Percentiles rank a stretch among this genome's conserved stretches.
Evolutionary conservation across 2,888 invertebrate species (phyloP).

Genomic region (Ormyrus thymus): DNA sequence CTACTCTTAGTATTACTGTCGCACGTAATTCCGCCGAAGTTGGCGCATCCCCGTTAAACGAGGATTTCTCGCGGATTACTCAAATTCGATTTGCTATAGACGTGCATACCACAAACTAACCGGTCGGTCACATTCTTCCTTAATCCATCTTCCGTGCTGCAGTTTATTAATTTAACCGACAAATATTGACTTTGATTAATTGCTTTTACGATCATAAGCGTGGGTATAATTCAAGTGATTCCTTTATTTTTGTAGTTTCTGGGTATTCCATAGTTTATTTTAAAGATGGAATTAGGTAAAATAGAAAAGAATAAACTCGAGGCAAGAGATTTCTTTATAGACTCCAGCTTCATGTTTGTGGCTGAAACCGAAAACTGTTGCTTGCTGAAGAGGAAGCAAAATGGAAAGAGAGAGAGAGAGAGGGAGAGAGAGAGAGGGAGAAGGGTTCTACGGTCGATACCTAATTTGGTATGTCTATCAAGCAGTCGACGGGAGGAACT

Average conservation of each 20-base stretch:
- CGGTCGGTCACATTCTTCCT: no score
- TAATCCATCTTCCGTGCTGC: no score
- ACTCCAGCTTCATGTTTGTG: slow-evolving; percentile 23
- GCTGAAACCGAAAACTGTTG: slow-evolving; percentile 29
- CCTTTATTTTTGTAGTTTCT: no score
- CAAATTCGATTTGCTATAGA: slow-evolving; percentile 41
- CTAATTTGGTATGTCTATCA: slow-evolving; percentile 37
- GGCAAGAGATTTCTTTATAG: slow-evolving; percentile 25
- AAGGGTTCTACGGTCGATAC: slow-evolving; percentile 27
- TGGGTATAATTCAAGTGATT: no score
- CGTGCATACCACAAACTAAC: neutral
- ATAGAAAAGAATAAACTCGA: no score
- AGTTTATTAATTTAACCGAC: no score
- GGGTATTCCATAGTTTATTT: no score
- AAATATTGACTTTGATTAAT: no score
- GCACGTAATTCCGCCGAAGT: slow-evolving; percentile 38
- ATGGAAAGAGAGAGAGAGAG: neutral
- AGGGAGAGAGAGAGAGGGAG: slow-evolving; percentile 5
- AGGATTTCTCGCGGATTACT: slow-evolving; percentile 52
- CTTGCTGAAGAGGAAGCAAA: neutral
- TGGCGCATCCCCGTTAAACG: slow-evolving; percentile 15
- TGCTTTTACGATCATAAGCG: no score
- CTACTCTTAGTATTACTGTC: slow-evolving; percentile 56
- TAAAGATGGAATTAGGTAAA: no score
- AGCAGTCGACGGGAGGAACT: slow-evolving; percentile 21